These are phyloP conservation scores for Gadus chalcogrammus DNA, from an alignment of 2,113 vertebrate species.

Conservation along the genomic window DNA sequence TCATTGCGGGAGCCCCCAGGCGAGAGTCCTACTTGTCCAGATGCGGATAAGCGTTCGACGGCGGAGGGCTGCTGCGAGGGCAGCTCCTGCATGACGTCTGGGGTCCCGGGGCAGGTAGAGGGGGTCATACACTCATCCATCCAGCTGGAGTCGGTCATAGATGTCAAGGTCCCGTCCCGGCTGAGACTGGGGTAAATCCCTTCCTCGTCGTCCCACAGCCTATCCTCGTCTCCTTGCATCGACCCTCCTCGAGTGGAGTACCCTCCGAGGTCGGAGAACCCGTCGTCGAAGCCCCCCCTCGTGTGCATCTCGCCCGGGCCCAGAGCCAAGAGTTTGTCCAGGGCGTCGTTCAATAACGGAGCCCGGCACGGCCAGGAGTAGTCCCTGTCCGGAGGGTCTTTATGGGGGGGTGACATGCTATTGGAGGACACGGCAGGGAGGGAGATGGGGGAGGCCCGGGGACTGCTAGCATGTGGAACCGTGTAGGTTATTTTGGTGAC, in stretches of 20 bases:
- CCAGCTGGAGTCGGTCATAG: constrained; percentile 70
- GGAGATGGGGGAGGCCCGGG: constrained; percentile 26
- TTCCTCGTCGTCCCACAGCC: constrained; percentile 62
- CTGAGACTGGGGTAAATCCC: constrained; percentile 47
- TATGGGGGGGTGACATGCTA: constrained; percentile 23
- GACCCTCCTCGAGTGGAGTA: constrained; percentile 30
- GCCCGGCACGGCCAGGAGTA: constrained; percentile 54
- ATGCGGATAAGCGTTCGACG: constrained; percentile 83
- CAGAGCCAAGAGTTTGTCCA: constrained; percentile 54
- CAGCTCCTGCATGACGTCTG: constrained; percentile 61
- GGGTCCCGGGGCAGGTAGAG: constrained; percentile 45
- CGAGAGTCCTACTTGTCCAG: constrained; percentile 85
- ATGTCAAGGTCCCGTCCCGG: constrained; percentile 59
- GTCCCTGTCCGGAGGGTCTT: constrained; percentile 23
- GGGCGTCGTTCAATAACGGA: constrained; percentile 56
- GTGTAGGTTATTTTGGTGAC: constrained; percentile 43
- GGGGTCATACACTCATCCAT: constrained; percentile 59
- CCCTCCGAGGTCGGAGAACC: not conserved
- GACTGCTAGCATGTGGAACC: constrained; percentile 37
- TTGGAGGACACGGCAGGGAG: constrained; percentile 15
- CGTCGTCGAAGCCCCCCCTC: too few relatives aligned
- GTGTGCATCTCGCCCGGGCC: constrained; percentile 8
- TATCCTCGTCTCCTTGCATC: constrained; percentile 48
- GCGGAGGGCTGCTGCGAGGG: constrained; percentile 65
- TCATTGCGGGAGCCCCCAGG: constrained; percentile 57